These are phyloP conservation scores for Anarrhichthys ocellatus DNA, from an alignment of 2,113 vertebrate species.

Conservation along the genomic window DNA sequence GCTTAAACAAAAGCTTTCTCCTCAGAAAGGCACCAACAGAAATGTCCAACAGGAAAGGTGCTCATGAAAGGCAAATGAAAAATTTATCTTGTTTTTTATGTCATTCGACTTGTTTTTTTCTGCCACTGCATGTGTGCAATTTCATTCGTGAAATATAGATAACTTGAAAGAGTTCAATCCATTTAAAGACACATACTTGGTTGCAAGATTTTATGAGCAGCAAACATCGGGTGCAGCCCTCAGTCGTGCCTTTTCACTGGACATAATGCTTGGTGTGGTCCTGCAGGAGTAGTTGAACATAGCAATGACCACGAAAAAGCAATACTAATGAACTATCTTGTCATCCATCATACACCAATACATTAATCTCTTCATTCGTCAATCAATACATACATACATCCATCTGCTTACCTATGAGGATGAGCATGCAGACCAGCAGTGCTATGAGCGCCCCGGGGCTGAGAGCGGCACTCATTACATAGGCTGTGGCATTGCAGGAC, in stretches of 20 bases:
- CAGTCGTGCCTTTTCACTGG: conserved; percentile 23
- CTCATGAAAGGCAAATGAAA: conserved; percentile 52
- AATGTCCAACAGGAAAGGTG: conserved; percentile 35
- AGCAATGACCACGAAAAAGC: conserved; percentile 30
- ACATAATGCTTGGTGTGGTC: conserved; percentile 2
- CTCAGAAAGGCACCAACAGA: conserved; percentile 44
- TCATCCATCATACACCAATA: conserved; percentile 58
- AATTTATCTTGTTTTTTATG: conserved; percentile 57
- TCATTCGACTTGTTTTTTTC: conserved; percentile 36
- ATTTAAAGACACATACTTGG: conserved; percentile 57
- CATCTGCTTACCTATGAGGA: conserved; percentile 92
- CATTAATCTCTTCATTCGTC: conserved; percentile 78
- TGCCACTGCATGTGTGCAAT: conserved; percentile 25
- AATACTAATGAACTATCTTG: conserved; percentile 33
- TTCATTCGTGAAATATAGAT: conserved; percentile 54
- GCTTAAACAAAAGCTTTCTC: conserved; percentile 63
- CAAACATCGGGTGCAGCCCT: background rate
- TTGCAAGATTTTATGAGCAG: conserved; percentile 27
- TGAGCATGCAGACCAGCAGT: conserved; percentile 94
- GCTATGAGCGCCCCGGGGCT: conserved; percentile 97
- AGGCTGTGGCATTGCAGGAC: conserved; percentile 96
- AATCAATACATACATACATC: conserved; percentile 9
- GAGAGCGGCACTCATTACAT: conserved; percentile 89
- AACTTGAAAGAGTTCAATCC: conserved; percentile 61
- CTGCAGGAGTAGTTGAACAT: conserved; percentile 29